phyloP scores from a whole-genome alignment of 2,113 vertebrate species.

The Trichechus manatus region DNA sequence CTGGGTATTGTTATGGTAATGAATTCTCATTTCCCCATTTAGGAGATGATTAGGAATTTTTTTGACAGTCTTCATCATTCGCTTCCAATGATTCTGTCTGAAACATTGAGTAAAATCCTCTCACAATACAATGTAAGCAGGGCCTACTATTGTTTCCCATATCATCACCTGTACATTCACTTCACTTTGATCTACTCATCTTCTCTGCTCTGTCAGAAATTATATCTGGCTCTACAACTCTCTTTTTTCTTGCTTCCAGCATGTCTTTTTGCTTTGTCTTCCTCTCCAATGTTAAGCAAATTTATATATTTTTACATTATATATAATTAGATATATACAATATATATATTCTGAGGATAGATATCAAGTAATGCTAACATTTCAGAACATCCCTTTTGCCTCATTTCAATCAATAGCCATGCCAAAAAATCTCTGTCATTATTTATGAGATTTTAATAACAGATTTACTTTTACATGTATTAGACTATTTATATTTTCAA shows the following conservation, averaged over 20 bases:
- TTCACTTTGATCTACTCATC: not conserved
- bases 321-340: too few relatives aligned
- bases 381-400: not conserved
- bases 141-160: not conserved
- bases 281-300: not conserved
- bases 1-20: not conserved
- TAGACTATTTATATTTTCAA: not conserved
- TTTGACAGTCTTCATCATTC: not conserved
- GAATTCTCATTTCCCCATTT: not conserved
- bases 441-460: not conserved
- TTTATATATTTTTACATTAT: not conserved
- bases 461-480: not conserved
- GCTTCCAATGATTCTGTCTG: not conserved
- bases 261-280: not conserved
- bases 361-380: not conserved
- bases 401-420: not conserved
- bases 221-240: not conserved
- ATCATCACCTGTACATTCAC: too few relatives aligned
- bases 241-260: not conserved
- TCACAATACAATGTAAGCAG: not conserved
- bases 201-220: not conserved
- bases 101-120: not conserved
- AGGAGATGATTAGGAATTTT: not conserved
- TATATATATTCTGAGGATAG: too few relatives aligned
- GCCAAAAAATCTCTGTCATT: not conserved